These are phyloP conservation scores for Trachelus stipa DNA, from an alignment of 2,888 invertebrate species.

Conservation along the genomic window DNA sequence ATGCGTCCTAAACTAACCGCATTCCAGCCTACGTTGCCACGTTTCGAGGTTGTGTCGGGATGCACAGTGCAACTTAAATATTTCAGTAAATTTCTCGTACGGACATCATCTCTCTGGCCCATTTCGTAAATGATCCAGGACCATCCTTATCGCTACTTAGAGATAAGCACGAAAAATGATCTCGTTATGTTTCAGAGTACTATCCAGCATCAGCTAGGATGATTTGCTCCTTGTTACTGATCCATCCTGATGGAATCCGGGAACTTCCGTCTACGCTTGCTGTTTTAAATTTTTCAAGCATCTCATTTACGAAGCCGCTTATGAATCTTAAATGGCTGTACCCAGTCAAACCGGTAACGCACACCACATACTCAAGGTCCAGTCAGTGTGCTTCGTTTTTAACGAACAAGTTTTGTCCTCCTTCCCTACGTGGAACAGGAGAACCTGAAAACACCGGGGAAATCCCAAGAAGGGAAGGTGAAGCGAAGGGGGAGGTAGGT, in stretches of 20 bases:
- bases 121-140: not conserved
- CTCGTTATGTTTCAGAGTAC: not conserved
- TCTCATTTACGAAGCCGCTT: not conserved
- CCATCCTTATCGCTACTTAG: not conserved
- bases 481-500: not conserved
- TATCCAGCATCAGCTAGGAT: not conserved
- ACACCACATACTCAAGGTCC: not conserved
- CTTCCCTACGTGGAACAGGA: not conserved
- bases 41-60: slow-evolving; percentile 32
- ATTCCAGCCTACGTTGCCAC: slow-evolving; percentile 57
- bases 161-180: not conserved
- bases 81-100: not conserved
- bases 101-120: not conserved
- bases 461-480: not conserved
- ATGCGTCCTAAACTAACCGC: slow-evolving; percentile 47
- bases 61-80: not conserved
- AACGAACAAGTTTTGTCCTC: not conserved
- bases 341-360: not conserved
- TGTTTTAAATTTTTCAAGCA: not conserved
- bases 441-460: not conserved
- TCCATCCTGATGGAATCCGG: not conserved
- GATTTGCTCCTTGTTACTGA: not conserved
- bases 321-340: not conserved
- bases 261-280: not conserved
- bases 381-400: not conserved